Percentiles rank a stretch among this genome's conserved stretches.
Evolutionary conservation across 2,888 invertebrate species (phyloP).

Genomic region (Aspidiotus destructor): DNA sequence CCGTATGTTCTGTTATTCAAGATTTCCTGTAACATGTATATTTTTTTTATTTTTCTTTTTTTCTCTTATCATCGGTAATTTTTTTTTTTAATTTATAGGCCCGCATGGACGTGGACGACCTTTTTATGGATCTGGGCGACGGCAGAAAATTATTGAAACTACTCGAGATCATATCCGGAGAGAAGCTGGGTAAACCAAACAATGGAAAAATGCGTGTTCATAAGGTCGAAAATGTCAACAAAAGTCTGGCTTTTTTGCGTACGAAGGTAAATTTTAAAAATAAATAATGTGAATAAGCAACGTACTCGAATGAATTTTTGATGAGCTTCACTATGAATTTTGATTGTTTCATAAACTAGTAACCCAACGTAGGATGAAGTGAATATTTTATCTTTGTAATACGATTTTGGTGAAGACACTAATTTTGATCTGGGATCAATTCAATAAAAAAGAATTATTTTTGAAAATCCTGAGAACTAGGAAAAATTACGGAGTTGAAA

Average conservation of each 20-base stretch:
- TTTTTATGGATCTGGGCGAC: slow-evolving; percentile 92
- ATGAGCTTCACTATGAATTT: not conserved
- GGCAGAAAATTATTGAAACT: slow-evolving; percentile 85
- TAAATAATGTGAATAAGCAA: not conserved
- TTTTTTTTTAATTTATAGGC: slow-evolving; percentile 52
- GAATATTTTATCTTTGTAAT: not conserved
- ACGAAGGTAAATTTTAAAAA: slow-evolving; percentile 60
- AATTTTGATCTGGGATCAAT: too few relatives aligned
- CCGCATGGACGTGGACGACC: slow-evolving; percentile 94
- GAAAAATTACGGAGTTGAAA: too few relatives aligned
- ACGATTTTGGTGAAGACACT: too few relatives aligned
- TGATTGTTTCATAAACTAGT: not conserved
- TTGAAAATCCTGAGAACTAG: too few relatives aligned
- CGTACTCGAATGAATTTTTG: too few relatives aligned
- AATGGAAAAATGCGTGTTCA: slow-evolving; percentile 93
- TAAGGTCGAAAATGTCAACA: slow-evolving; percentile 98
- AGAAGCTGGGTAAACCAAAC: slow-evolving; percentile 93
- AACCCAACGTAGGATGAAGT: not conserved
- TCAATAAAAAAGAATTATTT: too few relatives aligned
- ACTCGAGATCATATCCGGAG: slow-evolving; percentile 96
- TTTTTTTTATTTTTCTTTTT: too few relatives aligned
- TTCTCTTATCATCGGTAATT: too few relatives aligned
- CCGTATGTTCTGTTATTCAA: too few relatives aligned
- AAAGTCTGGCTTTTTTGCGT: slow-evolving; percentile 88
- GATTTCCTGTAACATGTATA: too few relatives aligned